These are phyloP conservation scores for Nematolebias whitei DNA, from an alignment of 2,113 vertebrate species.

Conservation along the genomic window DNA sequence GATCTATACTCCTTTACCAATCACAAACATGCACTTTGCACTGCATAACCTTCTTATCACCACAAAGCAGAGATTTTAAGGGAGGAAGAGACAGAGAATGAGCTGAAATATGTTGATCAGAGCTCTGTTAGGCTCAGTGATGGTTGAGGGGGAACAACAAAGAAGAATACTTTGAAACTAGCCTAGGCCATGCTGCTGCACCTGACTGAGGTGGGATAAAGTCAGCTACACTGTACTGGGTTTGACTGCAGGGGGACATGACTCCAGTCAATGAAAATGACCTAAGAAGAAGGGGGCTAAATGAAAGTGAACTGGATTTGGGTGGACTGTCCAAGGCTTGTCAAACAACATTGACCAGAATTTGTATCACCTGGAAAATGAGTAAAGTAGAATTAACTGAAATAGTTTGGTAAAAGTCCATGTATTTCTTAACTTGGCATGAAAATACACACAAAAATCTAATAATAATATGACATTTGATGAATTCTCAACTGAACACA, in stretches of 20 bases:
- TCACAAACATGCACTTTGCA: conserved; percentile 1
- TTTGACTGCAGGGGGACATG: conserved; percentile 11
- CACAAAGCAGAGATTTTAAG: conserved; percentile 41
- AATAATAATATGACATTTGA: too few species aligned
- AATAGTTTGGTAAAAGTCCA: background rate
- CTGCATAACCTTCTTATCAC: conserved; percentile 56
- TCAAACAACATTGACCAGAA: background rate
- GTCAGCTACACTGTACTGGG: conserved; percentile 13
- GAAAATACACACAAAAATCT: too few species aligned
- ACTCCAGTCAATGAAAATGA: conserved; percentile 34
- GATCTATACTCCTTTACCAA: conserved; percentile 47
- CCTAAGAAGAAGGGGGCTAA: conserved; percentile 7
- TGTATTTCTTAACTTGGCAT: too few species aligned
- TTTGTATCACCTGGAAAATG: background rate
- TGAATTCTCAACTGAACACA: too few species aligned
- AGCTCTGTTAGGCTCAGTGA: conserved; percentile 4
- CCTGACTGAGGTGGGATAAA: conserved; percentile 10
- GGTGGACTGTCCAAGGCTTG: background rate
- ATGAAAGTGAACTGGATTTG: conserved; percentile 2
- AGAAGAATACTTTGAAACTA: background rate
- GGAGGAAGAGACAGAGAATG: conserved; percentile 40
- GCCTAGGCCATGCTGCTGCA: conserved; percentile 29
- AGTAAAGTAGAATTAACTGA: background rate
- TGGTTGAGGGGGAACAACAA: background rate
- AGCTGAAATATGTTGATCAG: conserved; percentile 42